Percentiles rank a stretch among this genome's conserved stretches.
Evolutionary conservation across 2,113 vertebrate species (phyloP).

Genomic region (Nicator chloris): DNA sequence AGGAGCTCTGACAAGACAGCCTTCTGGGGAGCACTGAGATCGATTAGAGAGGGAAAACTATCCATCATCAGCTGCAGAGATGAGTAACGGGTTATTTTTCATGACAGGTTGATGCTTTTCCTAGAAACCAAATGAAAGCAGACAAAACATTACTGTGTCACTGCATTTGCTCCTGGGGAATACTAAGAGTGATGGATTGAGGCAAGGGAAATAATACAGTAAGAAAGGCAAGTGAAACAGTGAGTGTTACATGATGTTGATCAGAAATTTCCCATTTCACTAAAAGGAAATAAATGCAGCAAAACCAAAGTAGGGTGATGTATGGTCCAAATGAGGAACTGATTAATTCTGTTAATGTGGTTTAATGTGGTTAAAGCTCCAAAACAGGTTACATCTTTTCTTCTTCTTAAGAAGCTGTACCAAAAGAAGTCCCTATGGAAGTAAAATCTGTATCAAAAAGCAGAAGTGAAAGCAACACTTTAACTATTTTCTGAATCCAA

Average conservation of each 20-base stretch:
- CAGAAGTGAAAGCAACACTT: not conserved
- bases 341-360: not conserved
- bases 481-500: not conserved
- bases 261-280: not conserved
- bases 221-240: not conserved
- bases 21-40: not conserved
- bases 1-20: not conserved
- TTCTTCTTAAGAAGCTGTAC: not conserved
- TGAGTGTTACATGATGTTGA: not conserved
- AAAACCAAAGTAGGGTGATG: not conserved
- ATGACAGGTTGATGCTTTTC: not conserved
- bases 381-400: not conserved
- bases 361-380: not conserved
- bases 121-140: constrained; percentile 23
- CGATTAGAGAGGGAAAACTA: not conserved
- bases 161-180: not conserved
- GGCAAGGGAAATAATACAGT: not conserved
- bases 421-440: not conserved
- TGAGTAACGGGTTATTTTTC: constrained; percentile 7
- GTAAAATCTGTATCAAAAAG: not conserved
- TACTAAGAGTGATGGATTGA: not conserved
- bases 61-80: not conserved
- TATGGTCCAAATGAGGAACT: not conserved
- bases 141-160: not conserved
- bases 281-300: not conserved